phyloP scores from a whole-genome alignment of 2,797 vertebrate species.

The Dipus sagitta region DNA sequence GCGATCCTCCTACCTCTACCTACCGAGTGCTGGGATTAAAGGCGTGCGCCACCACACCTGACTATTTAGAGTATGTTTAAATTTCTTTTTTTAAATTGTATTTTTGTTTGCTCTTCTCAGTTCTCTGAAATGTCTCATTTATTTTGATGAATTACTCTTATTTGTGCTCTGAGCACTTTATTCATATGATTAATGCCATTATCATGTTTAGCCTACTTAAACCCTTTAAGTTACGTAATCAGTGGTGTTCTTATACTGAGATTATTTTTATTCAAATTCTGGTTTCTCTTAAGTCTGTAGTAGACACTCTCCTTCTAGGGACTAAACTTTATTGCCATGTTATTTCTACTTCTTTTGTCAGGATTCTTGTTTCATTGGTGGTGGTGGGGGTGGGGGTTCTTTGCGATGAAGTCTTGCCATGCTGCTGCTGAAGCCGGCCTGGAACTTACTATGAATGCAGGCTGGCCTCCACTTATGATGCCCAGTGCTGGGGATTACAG shows the following conservation, averaged over 20 bases:
- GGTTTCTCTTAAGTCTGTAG: not conserved
- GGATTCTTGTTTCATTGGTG: not conserved
- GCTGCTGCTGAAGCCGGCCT: not conserved
- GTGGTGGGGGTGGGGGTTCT: too few relatives aligned
- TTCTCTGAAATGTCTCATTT: constrained; percentile 12
- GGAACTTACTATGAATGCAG: not conserved
- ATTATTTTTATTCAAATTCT: not conserved
- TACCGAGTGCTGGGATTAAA: too few relatives aligned
- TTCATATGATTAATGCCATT: constrained; percentile 60
- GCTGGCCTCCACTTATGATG: not conserved
- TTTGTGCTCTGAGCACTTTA: not conserved
- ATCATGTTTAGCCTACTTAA: constrained; percentile 26
- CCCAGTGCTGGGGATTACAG: not conserved
- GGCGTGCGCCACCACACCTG: too few relatives aligned
- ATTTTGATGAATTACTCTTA: constrained; percentile 51
- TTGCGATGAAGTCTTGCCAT: not conserved
- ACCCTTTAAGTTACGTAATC: not conserved
- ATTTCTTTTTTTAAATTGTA: not conserved
- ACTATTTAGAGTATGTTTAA: too few relatives aligned
- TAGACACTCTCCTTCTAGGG: not conserved
- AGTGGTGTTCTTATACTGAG: constrained; percentile 29
- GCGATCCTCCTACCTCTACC: too few relatives aligned
- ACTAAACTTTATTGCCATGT: not conserved
- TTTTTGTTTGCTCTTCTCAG: constrained; percentile 8
- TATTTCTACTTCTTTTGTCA: not conserved